Evolutionary conservation across 2,113 vertebrate genomes (phyloP), one percentile per base, ranked within the genome.

Genomic region (Erythrocercus mccallii): DNA sequence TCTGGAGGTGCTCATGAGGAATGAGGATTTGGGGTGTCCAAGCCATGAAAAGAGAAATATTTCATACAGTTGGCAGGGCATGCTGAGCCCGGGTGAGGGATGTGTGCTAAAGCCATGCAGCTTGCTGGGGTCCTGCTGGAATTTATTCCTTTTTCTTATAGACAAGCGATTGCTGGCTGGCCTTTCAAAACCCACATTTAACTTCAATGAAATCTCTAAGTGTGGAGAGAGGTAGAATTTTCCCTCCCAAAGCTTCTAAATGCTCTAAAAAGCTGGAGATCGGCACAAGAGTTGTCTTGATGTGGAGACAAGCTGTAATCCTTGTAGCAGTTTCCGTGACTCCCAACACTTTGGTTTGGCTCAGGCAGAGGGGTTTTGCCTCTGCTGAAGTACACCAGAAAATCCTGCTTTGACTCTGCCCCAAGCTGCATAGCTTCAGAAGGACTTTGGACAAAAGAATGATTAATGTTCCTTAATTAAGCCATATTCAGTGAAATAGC

Each of bases 381-480:
- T 50, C 48, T 64, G 56, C 57, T 84, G n/a, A 64, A 60, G 9
- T 5, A 15, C 12, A 19, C 45, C 66, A 70, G 33, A 28, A 80
- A 54, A 47, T 50, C 56, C 73, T 87, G 69, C n/a, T 80, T 64
- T 50, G 69, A 48, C 73, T 89, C 82, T 57, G 37, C 35, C 37
- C 35, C 60, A 0, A 14, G 47, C 61, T 62, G 56, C 42, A 7
- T 0, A 73, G 62, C 54, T 40, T 48, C 25, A 37, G 56, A 73
- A 65, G 85, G 66, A 50, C 48, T 70, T 66, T 0, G n/a, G 85
- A 79, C 64, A 35, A 70, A 93, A 83, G 42, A 78, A 66, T 83
- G 51, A 95, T 96, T 92, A 83, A 82, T 90, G 13, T 50, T 85
- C 45, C 47, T 94, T 94, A 83, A 92, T 91, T 93, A 95, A 94